Base-by-base conservation (phyloP, 2,797 vertebrate genomes). In the Hippoglossus hippoglossus region DNA sequence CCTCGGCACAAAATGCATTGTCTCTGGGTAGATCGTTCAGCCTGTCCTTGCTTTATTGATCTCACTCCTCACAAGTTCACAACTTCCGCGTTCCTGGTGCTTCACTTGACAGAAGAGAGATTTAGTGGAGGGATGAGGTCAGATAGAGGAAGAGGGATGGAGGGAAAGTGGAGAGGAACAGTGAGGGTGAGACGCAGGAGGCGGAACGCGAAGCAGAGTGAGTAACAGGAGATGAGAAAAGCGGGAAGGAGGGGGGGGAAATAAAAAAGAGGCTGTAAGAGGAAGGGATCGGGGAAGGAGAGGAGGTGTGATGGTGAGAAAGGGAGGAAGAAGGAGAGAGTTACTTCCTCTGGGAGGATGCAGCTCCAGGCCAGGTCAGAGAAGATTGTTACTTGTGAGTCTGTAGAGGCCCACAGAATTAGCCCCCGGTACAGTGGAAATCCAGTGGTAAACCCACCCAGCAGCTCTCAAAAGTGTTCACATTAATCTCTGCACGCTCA, bases 41-140 rank as follows among this genome's bases (percentile, higher is more conserved):
- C 80, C 90, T 91, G 93, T 93, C 93, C 92, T 94, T 93, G 93
- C 92, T 90, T 87, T 94, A 95, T 95, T 91, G 93, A 94, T 95
- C 92, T 77, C 87, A 49, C 87, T 87, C 80, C 87, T 91, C 89
- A 87, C 92, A 93, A 94, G 93, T 94, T 94, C 93, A 94, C 91
- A 92, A 93, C 93, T 94, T 94, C 92, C 87, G 73, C 81, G 88
- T 93, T 94, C 88, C 87, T 81, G 79, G 87, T 88, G 88, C 91
- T 92, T 81, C 59, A 22, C 88, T 89, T 94, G 94, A 94, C 93
- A 94, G 88, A 73, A 78, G 77, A 86, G 86, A 94, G 93, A 94
- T 95, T 95, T 94, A 94, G 90, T 82, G 84, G 84, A 87, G 80
- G 90, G 93, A 92, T 93, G 91, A 94, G 94, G 93, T 94, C 93